These are phyloP conservation scores for Hirtodrosophila cameraria DNA, from an alignment of 2,888 invertebrate species.

Conservation along the genomic window DNA sequence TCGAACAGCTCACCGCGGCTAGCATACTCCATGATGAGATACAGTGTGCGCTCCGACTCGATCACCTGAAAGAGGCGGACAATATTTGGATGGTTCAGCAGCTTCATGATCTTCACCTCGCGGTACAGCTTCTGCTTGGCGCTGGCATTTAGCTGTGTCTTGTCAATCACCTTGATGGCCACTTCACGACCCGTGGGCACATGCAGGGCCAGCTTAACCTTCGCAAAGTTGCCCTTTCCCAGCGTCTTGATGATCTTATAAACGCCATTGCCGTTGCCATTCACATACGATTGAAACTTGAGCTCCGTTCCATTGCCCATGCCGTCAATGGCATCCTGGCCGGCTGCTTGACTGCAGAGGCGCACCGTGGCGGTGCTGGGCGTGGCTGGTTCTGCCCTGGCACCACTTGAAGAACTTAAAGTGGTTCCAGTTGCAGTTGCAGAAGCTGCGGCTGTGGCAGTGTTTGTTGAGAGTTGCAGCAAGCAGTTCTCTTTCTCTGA, in stretches of 20 bases:
- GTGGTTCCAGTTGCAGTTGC: constrained; percentile 2
- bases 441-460: background rate
- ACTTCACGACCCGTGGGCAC: constrained; percentile 99
- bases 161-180: constrained; percentile 99
- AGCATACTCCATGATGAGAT: constrained; percentile 99
- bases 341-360: constrained; percentile 17
- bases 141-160: constrained; percentile 99
- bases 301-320: constrained; percentile 45
- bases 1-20: constrained; percentile 99
- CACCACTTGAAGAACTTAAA: constrained; percentile 13
- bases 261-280: constrained; percentile 91
- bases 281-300: constrained; percentile 61
- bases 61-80: constrained; percentile 99
- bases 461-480: constrained; percentile 4
- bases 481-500: constrained; percentile 66
- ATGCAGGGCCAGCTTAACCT: constrained; percentile 99
- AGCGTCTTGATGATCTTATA: constrained; percentile 99
- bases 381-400: constrained; percentile 55
- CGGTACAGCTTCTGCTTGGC: constrained; percentile 98
- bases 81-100: constrained; percentile 99
- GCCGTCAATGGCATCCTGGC: constrained; percentile 58
- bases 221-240: constrained; percentile 99
- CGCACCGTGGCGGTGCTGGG: constrained; percentile 40
- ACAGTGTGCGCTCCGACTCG: constrained; percentile 99
- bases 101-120: constrained; percentile 98